These are phyloP conservation scores for Tor tambroides DNA, from an alignment of 2,113 vertebrate species.

Conservation along the genomic window DNA sequence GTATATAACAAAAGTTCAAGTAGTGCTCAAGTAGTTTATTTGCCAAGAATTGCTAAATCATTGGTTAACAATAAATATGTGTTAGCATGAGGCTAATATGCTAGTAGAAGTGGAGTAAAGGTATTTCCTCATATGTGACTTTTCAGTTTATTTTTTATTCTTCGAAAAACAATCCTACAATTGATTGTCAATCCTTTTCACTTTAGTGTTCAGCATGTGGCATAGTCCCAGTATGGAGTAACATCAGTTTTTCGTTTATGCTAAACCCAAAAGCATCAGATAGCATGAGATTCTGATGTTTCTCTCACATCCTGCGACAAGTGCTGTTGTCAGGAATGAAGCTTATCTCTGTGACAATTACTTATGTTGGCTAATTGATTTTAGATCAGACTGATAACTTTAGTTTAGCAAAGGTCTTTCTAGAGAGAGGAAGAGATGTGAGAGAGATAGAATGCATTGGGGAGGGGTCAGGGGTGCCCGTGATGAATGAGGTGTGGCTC, in stretches of 20 bases:
- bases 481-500: constrained; percentile 52
- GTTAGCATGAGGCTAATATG: neutral
- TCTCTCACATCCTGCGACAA: constrained; percentile 5
- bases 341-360: constrained; percentile 56
- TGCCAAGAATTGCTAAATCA: neutral
- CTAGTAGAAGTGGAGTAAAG: neutral
- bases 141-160: neutral
- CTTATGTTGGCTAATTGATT: constrained; percentile 47
- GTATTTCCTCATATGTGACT: neutral
- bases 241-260: constrained; percentile 37
- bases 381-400: constrained; percentile 41
- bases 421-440: neutral
- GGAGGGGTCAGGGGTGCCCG: neutral
- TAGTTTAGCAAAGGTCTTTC: neutral
- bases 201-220: neutral
- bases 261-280: constrained; percentile 25
- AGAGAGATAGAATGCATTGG: neutral
- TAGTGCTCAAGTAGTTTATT: neutral
- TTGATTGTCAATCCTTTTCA: neutral
- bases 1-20: neutral
- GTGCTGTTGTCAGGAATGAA: constrained; percentile 42
- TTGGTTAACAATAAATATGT: too few relatives aligned
- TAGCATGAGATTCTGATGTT: neutral
- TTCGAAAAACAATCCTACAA: neutral
- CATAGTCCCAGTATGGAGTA: neutral